Evolutionary conservation across 2,888 invertebrate genomes (phyloP).

Genomic region (Phragmatobia fuliginosa): DNA sequence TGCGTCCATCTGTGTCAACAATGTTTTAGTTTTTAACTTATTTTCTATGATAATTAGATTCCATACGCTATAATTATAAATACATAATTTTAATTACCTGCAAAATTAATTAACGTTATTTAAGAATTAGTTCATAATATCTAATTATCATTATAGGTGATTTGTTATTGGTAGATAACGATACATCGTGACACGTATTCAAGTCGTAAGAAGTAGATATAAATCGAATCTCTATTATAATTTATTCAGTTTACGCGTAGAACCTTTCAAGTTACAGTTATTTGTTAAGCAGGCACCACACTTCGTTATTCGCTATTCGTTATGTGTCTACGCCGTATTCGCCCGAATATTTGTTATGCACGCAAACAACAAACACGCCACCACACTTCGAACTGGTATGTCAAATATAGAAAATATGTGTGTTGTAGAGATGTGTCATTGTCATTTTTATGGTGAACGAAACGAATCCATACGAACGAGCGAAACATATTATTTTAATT

Average conservation of each 20-base stretch:
- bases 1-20: constrained; percentile 49
- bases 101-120: constrained; percentile 35
- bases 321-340: too few relatives aligned
- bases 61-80: constrained; percentile 27
- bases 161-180: constrained; percentile 44
- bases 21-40: constrained; percentile 31
- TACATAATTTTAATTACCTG: constrained; percentile 30
- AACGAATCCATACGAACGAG: too few relatives aligned
- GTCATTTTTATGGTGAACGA: too few relatives aligned
- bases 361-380: too few relatives aligned
- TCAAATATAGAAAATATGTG: too few relatives aligned
- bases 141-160: constrained; percentile 37
- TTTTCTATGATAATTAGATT: constrained; percentile 26
- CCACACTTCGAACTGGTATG: too few relatives aligned
- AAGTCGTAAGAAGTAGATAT: constrained; percentile 23
- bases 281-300: too few relatives aligned
- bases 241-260: constrained; percentile 2
- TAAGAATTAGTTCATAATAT: constrained; percentile 22
- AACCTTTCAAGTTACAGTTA: neutral
- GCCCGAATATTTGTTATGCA: too few relatives aligned
- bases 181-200: constrained; percentile 48
- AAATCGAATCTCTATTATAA: neutral
- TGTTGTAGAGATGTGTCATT: too few relatives aligned
- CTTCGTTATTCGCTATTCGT: too few relatives aligned
- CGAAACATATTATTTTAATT: too few relatives aligned